Conservation (phyloP, 2,113 vertebrate species). For the Atractosteus spatula region DNA sequence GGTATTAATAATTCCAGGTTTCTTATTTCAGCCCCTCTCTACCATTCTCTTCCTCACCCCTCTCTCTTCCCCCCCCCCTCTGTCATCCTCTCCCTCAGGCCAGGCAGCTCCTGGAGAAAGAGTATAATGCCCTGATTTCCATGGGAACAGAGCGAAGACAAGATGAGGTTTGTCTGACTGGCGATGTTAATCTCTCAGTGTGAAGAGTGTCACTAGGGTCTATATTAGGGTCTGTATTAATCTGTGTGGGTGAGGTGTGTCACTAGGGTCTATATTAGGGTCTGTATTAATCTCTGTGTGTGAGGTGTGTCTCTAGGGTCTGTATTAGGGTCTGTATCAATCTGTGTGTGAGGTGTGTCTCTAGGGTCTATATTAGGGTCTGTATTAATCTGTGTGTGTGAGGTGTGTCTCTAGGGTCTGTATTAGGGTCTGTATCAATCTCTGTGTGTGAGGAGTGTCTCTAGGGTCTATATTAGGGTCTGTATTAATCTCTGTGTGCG, state of each 20-base stretch:
- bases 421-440: not conserved
- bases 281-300: too few relatives aligned
- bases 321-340: not conserved
- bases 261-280: too few relatives aligned
- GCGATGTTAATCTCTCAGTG: not conserved
- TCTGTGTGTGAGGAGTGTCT: too few relatives aligned
- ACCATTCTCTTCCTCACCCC: not conserved
- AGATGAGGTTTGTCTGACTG: constrained; percentile 72
- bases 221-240: not conserved
- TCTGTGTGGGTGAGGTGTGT: not conserved
- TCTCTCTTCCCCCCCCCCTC: constrained; percentile 14
- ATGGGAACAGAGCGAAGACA: constrained; percentile 84
- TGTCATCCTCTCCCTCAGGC: constrained; percentile 57
- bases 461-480: too few relatives aligned
- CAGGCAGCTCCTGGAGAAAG: constrained; percentile 84
- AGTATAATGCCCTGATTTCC: constrained; percentile 84
- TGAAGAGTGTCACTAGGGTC: not conserved
- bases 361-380: too few relatives aligned
- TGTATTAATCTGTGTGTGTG: too few relatives aligned
- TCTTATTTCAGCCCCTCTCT: not conserved
- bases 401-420: too few relatives aligned
- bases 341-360: too few relatives aligned
- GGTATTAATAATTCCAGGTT: not conserved
- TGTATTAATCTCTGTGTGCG: too few relatives aligned
- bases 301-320: not conserved